phyloP scores from a whole-genome alignment of 2,797 vertebrate species.

The Lepilemur ruficaudatus region DNA sequence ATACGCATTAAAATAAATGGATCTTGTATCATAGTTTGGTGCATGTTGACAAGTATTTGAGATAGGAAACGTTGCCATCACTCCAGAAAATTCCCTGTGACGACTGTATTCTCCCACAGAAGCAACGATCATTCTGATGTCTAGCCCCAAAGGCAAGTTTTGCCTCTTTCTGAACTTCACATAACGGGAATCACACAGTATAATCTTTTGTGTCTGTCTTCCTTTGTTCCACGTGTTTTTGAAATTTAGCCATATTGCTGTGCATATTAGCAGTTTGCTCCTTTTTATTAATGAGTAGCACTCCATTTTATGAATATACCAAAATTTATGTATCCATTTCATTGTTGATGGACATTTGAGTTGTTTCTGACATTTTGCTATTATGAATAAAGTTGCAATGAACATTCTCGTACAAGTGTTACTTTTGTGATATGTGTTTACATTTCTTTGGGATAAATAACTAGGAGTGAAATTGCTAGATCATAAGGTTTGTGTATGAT shows the following conservation, averaged over 20 bases:
- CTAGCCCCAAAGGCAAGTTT: background rate
- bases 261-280: background rate
- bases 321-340: background rate
- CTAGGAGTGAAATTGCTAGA: background rate
- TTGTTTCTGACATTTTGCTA: background rate
- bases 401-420: background rate
- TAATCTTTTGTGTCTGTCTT: background rate
- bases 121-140: background rate
- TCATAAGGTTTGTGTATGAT: background rate
- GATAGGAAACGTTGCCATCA: background rate
- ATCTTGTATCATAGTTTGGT: background rate
- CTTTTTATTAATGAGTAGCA: background rate
- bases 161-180: background rate
- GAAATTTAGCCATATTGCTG: background rate
- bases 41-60: background rate
- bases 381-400: background rate
- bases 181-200: background rate
- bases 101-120: background rate
- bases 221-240: background rate
- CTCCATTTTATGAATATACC: background rate
- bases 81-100: background rate
- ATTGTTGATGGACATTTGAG: background rate
- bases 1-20: background rate
- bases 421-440: background rate
- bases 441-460: background rate